A percentile compares a stretch with the other conserved stretches of the same genome.
These are phyloP conservation scores for Trypoxylus dichotomus DNA, from an alignment of 1,140 invertebrate species.

Conservation along the genomic window DNA sequence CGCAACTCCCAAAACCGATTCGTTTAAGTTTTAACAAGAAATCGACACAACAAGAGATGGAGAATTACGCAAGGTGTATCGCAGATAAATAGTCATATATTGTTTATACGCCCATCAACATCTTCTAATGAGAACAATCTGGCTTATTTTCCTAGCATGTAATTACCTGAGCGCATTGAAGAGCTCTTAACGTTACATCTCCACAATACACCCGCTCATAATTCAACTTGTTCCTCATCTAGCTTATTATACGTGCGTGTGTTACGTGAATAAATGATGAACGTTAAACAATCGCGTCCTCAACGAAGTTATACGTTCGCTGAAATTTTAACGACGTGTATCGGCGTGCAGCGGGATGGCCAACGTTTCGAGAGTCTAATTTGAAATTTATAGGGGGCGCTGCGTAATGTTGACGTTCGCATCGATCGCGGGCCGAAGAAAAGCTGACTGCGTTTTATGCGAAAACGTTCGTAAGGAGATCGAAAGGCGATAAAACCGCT, in stretches of 20 bases:
- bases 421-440: background rate
- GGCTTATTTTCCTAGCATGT: background rate
- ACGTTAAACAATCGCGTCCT: background rate
- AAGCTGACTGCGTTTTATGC: background rate
- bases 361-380: background rate
- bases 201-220: background rate
- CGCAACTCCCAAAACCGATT: too few species aligned
- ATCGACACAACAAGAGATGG: too few species aligned
- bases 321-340: background rate
- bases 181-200: background rate
- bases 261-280: background rate
- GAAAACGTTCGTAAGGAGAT: background rate
- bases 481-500: background rate
- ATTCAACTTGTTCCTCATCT: background rate
- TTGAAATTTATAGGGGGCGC: background rate
- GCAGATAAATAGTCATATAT: too few species aligned
- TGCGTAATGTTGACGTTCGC: background rate
- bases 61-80: too few species aligned
- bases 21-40: too few species aligned
- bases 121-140: too few species aligned
- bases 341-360: background rate
- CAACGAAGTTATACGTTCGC: background rate
- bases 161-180: background rate
- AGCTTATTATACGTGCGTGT: background rate
- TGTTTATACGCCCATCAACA: too few species aligned